Evolutionary conservation across 2,113 vertebrate genomes (phyloP), one percentile per base, ranked within the genome.

Genomic region (Gymnorhina tibicen): DNA sequence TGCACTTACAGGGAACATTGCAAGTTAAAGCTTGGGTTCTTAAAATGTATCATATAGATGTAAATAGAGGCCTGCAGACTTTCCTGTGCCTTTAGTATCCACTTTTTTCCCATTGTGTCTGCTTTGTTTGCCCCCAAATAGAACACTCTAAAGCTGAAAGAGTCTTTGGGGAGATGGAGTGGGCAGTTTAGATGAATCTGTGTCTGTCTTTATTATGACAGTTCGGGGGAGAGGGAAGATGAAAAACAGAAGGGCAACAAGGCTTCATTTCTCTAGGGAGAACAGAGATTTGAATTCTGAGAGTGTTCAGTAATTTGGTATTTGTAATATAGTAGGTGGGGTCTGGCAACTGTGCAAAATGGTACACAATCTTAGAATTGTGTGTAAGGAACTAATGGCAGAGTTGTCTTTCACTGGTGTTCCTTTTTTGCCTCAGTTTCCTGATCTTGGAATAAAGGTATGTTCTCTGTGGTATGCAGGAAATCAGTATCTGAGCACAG

Each of bases 1-100:
- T 79, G 67, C 16, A n/a, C 55, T 53, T 46, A n/a, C 10, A 11
- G 39, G n/a, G 21, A 87, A 13, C 0, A 0, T 83, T 58, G 37
- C 47, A 64, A 11, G 27, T 69, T 72, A 39, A 85, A 62, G n/a
- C 52, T 42, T 55, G 6, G 4, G 16, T 80, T 85, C 63, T 55
- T 83, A 14, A 74, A 53, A 32, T 20, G 16, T 30, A 28, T 14
- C 8, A 4, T n/a, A 9, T 1, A 59, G 33, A 35, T 49, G 50
- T 46, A 76, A 37, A 9, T 35, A 24, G 67, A 85, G 26, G 11
- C 23, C 59, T 69, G 30, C 79, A 69, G 44, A 11, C 10, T 27
- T 66, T 30, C 20, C 20, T 46, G 16, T 39, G 10, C 56, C 26
- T n/a, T 69, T 26, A 32, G 9, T 24, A 60, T 52, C 26, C 27